Conservation (phyloP, 1,140 invertebrate genomes). For the Drosophila punjabiensis region DNA sequence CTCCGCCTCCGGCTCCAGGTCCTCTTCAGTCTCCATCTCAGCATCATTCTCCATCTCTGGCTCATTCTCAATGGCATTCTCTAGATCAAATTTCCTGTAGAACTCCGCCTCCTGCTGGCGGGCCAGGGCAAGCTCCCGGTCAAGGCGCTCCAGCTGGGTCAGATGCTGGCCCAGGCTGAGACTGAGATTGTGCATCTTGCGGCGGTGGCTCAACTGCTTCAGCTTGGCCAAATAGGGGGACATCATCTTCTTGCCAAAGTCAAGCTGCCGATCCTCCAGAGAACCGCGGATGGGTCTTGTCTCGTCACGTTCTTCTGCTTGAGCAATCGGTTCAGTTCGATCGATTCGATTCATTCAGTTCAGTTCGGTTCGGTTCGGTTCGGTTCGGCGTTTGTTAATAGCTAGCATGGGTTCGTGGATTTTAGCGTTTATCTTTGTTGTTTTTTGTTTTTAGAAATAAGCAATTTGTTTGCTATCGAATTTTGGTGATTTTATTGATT, state of each 20-base stretch:
- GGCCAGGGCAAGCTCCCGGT: slow-evolving; percentile 10
- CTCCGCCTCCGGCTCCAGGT: not conserved
- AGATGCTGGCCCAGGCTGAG: slow-evolving; percentile 13
- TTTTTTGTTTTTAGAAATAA: not conserved
- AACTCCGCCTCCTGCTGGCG: not conserved
- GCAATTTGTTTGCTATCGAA: slow-evolving; percentile 7
- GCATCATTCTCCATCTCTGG: not conserved
- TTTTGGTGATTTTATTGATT: slow-evolving; percentile 1
- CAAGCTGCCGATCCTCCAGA: slow-evolving; percentile 1
- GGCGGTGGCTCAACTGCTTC: slow-evolving; percentile 15
- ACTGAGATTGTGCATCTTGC: slow-evolving; percentile 2
- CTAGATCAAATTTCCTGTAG: not conserved
- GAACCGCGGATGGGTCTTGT: not conserved
- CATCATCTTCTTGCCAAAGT: slow-evolving; percentile 5
- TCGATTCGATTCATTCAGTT: not conserved
- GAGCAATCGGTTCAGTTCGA: not conserved
- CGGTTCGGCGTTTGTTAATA: not conserved
- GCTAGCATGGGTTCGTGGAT: not conserved
- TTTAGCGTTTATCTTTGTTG: not conserved
- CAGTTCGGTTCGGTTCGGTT: not conserved
- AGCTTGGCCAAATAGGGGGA: slow-evolving; percentile 8
- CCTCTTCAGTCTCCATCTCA: not conserved
- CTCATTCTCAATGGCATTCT: not conserved
- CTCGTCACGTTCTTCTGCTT: not conserved
- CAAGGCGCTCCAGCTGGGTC: slow-evolving; percentile 3